Evolutionary conservation across 2,113 vertebrate species (phyloP).

Genomic region (Bufo gargarizans): DNA sequence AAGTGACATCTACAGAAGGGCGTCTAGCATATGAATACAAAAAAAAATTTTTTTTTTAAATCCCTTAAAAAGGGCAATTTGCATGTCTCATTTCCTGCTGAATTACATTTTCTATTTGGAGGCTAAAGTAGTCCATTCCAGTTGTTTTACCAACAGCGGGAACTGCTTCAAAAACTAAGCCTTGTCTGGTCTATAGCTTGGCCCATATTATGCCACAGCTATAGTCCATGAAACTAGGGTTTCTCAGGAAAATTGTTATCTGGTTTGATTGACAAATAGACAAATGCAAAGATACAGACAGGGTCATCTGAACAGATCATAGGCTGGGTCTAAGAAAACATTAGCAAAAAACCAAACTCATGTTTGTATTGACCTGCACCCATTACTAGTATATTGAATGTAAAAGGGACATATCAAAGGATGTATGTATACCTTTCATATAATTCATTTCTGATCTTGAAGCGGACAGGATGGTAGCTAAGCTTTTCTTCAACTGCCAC

Average conservation of each 20-base stretch:
- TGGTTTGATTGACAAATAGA: not conserved
- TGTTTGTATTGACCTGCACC: not conserved
- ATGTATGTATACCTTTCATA: too few relatives aligned
- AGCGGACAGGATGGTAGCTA: too few relatives aligned
- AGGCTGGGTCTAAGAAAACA: not conserved
- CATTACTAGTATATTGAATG: not conserved
- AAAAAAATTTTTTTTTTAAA: constrained; percentile 58
- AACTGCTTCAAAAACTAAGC: constrained; percentile 55
- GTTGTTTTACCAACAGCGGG: constrained; percentile 59
- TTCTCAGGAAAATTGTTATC: not conserved
- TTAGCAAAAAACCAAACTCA: not conserved
- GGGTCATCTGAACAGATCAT: too few relatives aligned
- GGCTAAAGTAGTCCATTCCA: constrained; percentile 44
- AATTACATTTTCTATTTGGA: constrained; percentile 56
- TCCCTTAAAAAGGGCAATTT: constrained; percentile 64
- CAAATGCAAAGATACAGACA: not conserved
- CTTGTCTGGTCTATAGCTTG: constrained; percentile 35
- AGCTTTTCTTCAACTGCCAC: too few relatives aligned
- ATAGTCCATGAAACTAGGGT: not conserved
- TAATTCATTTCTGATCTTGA: too few relatives aligned
- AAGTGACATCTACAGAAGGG: constrained; percentile 74
- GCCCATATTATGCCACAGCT: not conserved
- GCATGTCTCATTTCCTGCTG: constrained; percentile 63
- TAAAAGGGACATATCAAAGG: too few relatives aligned
- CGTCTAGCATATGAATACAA: constrained; percentile 70